Evolutionary conservation across 2,888 invertebrate species (phyloP).

Genomic region (Lasioglossum vierecki): DNA sequence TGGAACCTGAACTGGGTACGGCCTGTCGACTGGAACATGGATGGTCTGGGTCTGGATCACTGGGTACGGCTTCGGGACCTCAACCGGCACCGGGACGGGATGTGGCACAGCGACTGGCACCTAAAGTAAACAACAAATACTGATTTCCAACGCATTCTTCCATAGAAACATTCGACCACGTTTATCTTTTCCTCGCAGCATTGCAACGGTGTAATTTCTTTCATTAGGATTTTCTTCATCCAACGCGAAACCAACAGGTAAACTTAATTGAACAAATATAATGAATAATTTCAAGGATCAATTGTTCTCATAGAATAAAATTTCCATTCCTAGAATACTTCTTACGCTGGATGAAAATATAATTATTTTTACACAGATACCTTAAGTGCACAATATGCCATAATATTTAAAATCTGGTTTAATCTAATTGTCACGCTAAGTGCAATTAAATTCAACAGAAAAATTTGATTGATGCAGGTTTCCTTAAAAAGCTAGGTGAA

Average conservation of each 20-base stretch:
- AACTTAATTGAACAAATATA: too few relatives aligned
- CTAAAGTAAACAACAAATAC: slow-evolving; percentile 58
- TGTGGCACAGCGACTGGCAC: slow-evolving; percentile 85
- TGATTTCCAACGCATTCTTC: background rate
- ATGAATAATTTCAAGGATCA: too few relatives aligned
- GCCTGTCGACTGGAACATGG: slow-evolving; percentile 85
- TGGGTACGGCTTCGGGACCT: slow-evolving; percentile 85
- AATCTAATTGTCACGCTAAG: background rate
- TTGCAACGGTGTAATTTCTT: background rate
- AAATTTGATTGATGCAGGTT: too few relatives aligned
- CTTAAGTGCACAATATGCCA: too few relatives aligned
- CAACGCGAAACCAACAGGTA: too few relatives aligned
- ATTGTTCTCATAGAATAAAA: background rate
- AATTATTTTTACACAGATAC: too few relatives aligned
- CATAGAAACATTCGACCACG: background rate
- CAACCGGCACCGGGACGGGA: slow-evolving; percentile 84
- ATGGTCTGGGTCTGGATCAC: slow-evolving; percentile 83
- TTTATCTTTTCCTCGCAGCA: background rate
- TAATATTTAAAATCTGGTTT: background rate
- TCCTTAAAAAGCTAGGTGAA: too few relatives aligned
- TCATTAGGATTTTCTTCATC: too few relatives aligned
- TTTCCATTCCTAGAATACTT: background rate
- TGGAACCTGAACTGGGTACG: slow-evolving; percentile 84
- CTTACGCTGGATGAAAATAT: too few relatives aligned
- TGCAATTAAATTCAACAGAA: too few relatives aligned